Evolutionary conservation across 2,888 invertebrate species (phyloP).

Genomic region (Nesidiocoris tenuis): DNA sequence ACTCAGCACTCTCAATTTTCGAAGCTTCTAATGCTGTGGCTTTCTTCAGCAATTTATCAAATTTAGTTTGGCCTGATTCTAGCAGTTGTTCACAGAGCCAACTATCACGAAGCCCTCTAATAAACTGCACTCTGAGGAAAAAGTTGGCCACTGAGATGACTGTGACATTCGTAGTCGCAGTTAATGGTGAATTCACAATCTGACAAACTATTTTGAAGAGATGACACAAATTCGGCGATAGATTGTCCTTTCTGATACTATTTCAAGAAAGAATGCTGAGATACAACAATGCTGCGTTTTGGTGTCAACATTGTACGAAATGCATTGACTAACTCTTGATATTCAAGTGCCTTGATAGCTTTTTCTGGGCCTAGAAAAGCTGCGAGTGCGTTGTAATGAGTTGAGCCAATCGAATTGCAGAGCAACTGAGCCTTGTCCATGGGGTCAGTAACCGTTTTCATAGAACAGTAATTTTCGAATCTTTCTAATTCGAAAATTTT

Average conservation of each 20-base stretch:
- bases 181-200: slow-evolving; percentile 16
- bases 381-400: slow-evolving; percentile 43
- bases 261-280: slow-evolving; percentile 44
- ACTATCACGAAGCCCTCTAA: slow-evolving; percentile 24
- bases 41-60: background rate
- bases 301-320: slow-evolving; percentile 37
- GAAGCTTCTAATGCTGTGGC: slow-evolving; percentile 15
- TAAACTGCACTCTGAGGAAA: slow-evolving; percentile 4
- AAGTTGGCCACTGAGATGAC: slow-evolving; percentile 1
- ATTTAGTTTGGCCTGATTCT: background rate
- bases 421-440: slow-evolving; percentile 14
- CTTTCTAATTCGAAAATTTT: slow-evolving; percentile 22
- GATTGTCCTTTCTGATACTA: slow-evolving; percentile 26
- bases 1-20: slow-evolving; percentile 3
- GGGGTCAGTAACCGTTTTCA: slow-evolving; percentile 15
- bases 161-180: slow-evolving; percentile 8
- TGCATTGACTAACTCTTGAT: slow-evolving; percentile 10
- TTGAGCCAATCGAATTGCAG: slow-evolving; percentile 38
- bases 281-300: slow-evolving; percentile 32
- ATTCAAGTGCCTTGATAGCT: slow-evolving; percentile 21
- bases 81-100: slow-evolving; percentile 27
- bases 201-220: slow-evolving; percentile 19
- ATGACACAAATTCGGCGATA: slow-evolving; percentile 38
- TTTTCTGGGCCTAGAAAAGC: slow-evolving; percentile 31
- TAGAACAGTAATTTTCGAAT: slow-evolving; percentile 18